Base-by-base conservation (phyloP, 2,888 invertebrate genomes). In the Eupithecia subumbrata region DNA sequence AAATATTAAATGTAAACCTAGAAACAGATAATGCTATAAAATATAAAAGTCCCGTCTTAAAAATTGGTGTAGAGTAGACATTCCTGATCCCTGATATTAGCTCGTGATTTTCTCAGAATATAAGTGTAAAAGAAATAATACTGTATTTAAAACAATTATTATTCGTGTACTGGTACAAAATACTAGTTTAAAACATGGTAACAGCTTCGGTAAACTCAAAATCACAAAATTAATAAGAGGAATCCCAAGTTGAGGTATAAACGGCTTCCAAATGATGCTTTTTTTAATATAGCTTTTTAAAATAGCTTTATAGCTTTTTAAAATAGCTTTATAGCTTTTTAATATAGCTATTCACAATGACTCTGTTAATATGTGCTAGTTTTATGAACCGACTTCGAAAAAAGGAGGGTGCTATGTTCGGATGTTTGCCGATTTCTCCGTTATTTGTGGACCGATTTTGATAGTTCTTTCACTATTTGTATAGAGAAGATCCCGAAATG, bases 131-230 rank as follows among this genome's bases (percentile, higher is more conserved):
- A 67, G 11, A 67, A 87, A 86, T 90, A 90, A 91, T 91, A 91
- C 91, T 89, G 89, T 85, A 84, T 85, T 83, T 82, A 83, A 84
- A 82, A 83, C 78, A 85, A 83, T 85, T 78, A 82, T 80, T 22
- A 56, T 56, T 48, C 76, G 76, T 78, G 83, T 82, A 82, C 82
- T 83, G 84, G 84, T 84, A 82, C 83, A 85, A 87, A 84, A 84
- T 83, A 85, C 82, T 84, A 82, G 76, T 80, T 83, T 83, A 82
- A 84, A 86, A 88, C 40, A 89, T 90, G 90, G 90, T 90, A 90
- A 91, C 90, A 87, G 83, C 85, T 84, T 84, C 87, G 89, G 89
- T 90, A 90, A 90, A 85, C 80, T 82, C 67, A 79, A 84, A 79
- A 82, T 80, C 85, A 85, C 86, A 83, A 73, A 82, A 84, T 86